phyloP scores from a whole-genome alignment of 2,888 invertebrate species.

The Sthenelais limicola region DNA sequence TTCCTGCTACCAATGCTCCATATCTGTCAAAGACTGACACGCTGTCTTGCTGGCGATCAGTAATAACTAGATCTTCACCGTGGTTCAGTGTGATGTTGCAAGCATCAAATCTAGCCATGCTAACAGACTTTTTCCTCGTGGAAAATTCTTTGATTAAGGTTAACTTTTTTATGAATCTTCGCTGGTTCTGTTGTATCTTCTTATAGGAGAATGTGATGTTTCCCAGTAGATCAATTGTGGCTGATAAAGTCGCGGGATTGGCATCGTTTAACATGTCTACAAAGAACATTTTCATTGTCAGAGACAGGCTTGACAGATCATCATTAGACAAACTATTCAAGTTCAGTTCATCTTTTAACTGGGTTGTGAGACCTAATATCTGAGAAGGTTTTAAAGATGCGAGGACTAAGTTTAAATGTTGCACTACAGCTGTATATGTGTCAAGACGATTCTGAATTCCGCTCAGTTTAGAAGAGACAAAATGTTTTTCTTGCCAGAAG shows the following conservation, averaged over 20 bases:
- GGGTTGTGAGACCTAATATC: slow-evolving; percentile 6
- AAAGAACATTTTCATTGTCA: slow-evolving; percentile 26
- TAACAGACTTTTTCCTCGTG: slow-evolving; percentile 21
- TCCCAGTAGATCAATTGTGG: slow-evolving; percentile 16
- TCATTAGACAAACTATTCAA: background rate
- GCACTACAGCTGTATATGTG: slow-evolving; percentile 10
- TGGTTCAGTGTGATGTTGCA: slow-evolving; percentile 19
- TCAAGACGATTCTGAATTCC: slow-evolving; percentile 29
- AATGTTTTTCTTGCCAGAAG: slow-evolving; percentile 37
- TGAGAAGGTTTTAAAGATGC: background rate
- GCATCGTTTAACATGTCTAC: background rate
- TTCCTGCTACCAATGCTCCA: slow-evolving; percentile 6
- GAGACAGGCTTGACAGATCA: slow-evolving; percentile 10
- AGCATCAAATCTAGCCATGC: slow-evolving; percentile 40
- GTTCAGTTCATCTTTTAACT: slow-evolving; percentile 13
- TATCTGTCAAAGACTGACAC: slow-evolving; percentile 4
- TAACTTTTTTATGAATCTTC: slow-evolving; percentile 40
- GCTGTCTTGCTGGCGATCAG: slow-evolving; percentile 46
- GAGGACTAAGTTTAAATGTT: slow-evolving; percentile 4
- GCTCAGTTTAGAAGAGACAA: slow-evolving; percentile 22
- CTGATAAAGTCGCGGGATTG: background rate
- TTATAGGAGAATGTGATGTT: slow-evolving; percentile 19
- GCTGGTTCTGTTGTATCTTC: slow-evolving; percentile 25
- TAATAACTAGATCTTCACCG: slow-evolving; percentile 16
- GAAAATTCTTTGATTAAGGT: slow-evolving; percentile 19